Percentiles rank a stretch among this genome's conserved stretches.
Evolutionary conservation across 2,113 vertebrate genomes (phyloP).

Genomic region (Clarias gariepinus): DNA sequence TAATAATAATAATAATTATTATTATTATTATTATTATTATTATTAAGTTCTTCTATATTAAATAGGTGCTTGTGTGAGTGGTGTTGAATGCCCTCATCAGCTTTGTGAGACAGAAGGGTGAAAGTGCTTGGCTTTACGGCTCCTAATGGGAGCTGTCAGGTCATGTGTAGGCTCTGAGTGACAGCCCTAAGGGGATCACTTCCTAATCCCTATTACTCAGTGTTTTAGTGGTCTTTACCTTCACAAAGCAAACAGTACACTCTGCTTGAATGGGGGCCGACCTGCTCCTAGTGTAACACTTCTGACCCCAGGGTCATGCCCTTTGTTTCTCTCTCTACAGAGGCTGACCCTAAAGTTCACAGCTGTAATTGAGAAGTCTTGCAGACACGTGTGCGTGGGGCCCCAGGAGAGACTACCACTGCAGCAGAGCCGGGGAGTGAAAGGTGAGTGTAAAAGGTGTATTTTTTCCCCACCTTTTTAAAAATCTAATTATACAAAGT

Average conservation of each 20-base stretch:
- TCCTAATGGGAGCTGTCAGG: constrained; percentile 64
- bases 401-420: constrained; percentile 70
- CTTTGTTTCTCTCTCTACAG: constrained; percentile 88
- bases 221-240: constrained; percentile 79
- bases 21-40: constrained; percentile 7
- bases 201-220: constrained; percentile 81
- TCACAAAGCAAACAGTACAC: constrained; percentile 85
- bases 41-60: not conserved
- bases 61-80: not conserved
- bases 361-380: constrained; percentile 88
- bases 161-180: constrained; percentile 70
- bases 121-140: constrained; percentile 58
- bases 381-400: constrained; percentile 80
- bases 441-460: constrained; percentile 28
- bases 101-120: constrained; percentile 1
- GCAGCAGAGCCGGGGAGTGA: not conserved
- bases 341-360: constrained; percentile 83
- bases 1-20: too few relatives aligned
- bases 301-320: constrained; percentile 85
- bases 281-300: constrained; percentile 83
- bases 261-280: constrained; percentile 78
- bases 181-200: constrained; percentile 76
- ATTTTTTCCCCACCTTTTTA: not conserved
- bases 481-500: not conserved
- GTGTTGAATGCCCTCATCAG: not conserved